Conservation (phyloP, 2,113 vertebrate genomes). For the Datnioides undecimradiatus region DNA sequence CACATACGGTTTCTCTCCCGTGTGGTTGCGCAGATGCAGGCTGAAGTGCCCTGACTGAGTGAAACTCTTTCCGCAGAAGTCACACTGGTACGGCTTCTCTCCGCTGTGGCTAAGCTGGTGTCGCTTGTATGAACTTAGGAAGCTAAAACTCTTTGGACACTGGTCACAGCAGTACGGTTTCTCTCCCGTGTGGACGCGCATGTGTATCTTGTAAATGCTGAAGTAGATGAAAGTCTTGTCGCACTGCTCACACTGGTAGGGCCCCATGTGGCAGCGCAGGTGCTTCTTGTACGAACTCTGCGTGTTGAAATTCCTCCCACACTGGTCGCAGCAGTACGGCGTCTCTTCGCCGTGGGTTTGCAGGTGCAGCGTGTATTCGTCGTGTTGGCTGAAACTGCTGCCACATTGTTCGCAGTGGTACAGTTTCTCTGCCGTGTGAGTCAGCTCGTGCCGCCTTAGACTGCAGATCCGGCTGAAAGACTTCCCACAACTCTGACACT, state of each 20-base stretch:
- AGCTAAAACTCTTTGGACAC: conserved; percentile 57
- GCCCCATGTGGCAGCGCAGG: conserved; percentile 21
- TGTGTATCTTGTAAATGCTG: conserved; percentile 9
- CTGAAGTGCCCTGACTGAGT: conserved; percentile 55
- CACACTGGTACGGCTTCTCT: conserved; percentile 62
- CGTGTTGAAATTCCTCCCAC: conserved; percentile 40
- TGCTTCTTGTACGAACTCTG: conserved; percentile 41
- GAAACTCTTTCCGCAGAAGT: conserved; percentile 60
- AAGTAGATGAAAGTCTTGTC: conserved; percentile 43
- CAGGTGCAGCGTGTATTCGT: conserved; percentile 17
- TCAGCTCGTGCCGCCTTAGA: conserved; percentile 45
- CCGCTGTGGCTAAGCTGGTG: conserved; percentile 60
- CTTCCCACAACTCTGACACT: conserved; percentile 43
- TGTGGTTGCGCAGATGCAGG: conserved; percentile 57
- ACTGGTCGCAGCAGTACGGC: conserved; percentile 22
- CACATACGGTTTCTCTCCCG: conserved; percentile 47
- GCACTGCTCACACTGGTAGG: conserved; percentile 56
- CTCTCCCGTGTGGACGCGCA: conserved; percentile 10
- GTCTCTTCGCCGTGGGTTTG: conserved; percentile 38
- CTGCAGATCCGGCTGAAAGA: conserved; percentile 44
- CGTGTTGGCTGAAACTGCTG: conserved; percentile 24
- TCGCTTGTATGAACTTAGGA: conserved; percentile 56
- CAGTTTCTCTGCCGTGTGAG: conserved; percentile 16
- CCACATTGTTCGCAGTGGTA: conserved; percentile 43
- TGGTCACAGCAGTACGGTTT: conserved; percentile 51